Conservation (phyloP, 2,113 vertebrate species). For the Thamnophis sirtalis region DNA sequence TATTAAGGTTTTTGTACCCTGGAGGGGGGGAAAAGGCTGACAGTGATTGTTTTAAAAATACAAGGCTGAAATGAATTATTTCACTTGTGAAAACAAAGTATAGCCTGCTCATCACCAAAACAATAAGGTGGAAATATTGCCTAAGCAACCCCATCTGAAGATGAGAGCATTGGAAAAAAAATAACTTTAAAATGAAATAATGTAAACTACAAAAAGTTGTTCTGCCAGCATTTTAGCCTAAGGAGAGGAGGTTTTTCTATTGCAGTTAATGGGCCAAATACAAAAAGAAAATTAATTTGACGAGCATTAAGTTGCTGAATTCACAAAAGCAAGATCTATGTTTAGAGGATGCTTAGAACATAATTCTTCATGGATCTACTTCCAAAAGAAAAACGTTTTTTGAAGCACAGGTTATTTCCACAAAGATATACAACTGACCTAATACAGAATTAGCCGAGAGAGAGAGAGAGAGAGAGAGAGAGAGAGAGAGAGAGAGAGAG, state of each 20-base stretch:
- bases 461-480: neutral
- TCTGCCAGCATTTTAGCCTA: constrained; percentile 46
- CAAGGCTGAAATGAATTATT: constrained; percentile 11
- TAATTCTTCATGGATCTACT: constrained; percentile 33
- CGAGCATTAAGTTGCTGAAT: constrained; percentile 46
- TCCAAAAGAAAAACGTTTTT: constrained; percentile 37
- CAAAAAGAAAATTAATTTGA: constrained; percentile 68
- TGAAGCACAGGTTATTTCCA: neutral
- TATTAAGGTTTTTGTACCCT: neutral
- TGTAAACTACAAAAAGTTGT: constrained; percentile 27
- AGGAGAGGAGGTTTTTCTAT: constrained; percentile 41
- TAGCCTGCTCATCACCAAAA: constrained; percentile 28
- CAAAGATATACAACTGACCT: neutral
- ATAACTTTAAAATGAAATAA: neutral
- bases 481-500: no score
- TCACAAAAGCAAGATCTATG: constrained; percentile 44
- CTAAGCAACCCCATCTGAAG: constrained; percentile 12
- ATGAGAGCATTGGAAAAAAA: constrained; percentile 24
- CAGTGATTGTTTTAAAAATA: constrained; percentile 15
- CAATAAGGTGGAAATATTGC: constrained; percentile 42
- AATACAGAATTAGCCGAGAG: constrained; percentile 9
- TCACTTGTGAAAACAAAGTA: constrained; percentile 26
- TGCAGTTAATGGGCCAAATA: constrained; percentile 53
- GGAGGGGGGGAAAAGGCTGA: neutral
- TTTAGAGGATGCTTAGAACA: constrained; percentile 44